phyloP scores from a whole-genome alignment of 1,140 invertebrate species.

The Ceratina japonica region DNA sequence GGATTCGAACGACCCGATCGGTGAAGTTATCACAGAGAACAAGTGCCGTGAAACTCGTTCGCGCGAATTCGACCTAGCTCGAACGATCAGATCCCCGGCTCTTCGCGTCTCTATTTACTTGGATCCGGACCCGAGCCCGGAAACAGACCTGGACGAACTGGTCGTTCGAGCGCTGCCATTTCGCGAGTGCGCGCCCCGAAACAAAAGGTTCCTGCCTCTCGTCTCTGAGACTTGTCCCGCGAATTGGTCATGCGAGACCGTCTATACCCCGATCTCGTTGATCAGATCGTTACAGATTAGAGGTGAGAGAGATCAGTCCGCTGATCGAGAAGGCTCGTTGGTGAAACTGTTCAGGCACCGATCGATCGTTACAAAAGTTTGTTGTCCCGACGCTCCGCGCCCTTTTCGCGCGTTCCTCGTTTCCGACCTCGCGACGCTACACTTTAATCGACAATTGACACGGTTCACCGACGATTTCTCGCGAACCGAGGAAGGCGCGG shows the following conservation, averaged over 20 bases:
- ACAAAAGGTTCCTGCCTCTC: conserved; percentile 1
- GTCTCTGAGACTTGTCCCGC: conserved; percentile 27
- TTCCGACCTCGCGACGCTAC: background rate
- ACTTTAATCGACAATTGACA: background rate
- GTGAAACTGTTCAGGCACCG: conserved; percentile 43
- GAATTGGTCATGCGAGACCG: conserved; percentile 20
- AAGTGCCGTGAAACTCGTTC: background rate
- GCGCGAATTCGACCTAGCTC: background rate
- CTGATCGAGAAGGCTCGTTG: conserved; percentile 38
- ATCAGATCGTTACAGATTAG: conserved; percentile 18
- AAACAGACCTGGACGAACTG: too few species aligned
- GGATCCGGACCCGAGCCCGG: too few species aligned
- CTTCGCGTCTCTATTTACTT: too few species aligned
- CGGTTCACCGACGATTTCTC: too few species aligned
- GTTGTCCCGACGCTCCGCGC: background rate
- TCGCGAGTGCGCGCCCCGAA: background rate
- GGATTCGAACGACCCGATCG: background rate
- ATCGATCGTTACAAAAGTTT: conserved; percentile 33
- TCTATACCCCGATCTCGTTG: background rate
- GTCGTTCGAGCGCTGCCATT: too few species aligned
- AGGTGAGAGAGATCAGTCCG: conserved; percentile 35
- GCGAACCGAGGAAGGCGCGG: background rate
- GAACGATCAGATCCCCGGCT: too few species aligned
- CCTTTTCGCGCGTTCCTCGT: background rate
- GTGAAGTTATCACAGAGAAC: background rate